Evolutionary conservation across 2,888 invertebrate genomes (phyloP), one percentile per base, ranked within the genome.

Genomic region (Ellobium chinense): DNA sequence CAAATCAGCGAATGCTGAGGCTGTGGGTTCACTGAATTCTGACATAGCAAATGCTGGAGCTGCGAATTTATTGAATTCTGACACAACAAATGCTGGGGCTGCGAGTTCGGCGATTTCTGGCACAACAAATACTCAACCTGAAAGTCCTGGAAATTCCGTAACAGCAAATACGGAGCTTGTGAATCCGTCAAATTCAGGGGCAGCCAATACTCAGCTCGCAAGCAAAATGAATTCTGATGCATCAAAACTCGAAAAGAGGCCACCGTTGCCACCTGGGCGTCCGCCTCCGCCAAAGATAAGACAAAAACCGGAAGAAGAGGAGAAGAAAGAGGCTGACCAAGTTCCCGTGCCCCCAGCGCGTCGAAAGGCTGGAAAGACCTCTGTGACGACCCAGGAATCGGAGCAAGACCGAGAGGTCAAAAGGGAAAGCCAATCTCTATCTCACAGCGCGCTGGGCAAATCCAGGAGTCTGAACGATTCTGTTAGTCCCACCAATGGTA

Each of bases 301-400:
- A 12, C 7, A 46, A 7, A 46, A 46, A 46, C 46, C 9, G 7
- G 46, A 18, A 46, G 7, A 7, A 46, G 46, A 46, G 1, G 24
- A 68, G 24, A 39, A 68, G 39, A 68, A 68, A 65, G 46, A 12
- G n/a, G 24, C 12, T 12, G 68, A 5, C 12, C 27, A 9, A 14
- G 29, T 31, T 18, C 69, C 69, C 1, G 37, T 69, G n/a, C 54
- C 69, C n/a, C 69, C 69, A 7, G 3, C 54, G 29, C 69, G 69
- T 4, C 54, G 69, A 21, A 69, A 56, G 21, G 7, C 31, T 18
- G 31, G 18, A 54, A 46, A 31, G 29, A 29, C 31, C 21, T 3
- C 31, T 0, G 1, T 27, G 9, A 7, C 18, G 29, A 18, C 18
- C 1, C 27, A 34, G 12, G 60, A 60, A 14, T 1, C 18, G 1